Percentiles rank a stretch among this genome's conserved stretches.
phyloP scores from a whole-genome alignment of 2,888 invertebrate species.

The Andrena praecox region DNA sequence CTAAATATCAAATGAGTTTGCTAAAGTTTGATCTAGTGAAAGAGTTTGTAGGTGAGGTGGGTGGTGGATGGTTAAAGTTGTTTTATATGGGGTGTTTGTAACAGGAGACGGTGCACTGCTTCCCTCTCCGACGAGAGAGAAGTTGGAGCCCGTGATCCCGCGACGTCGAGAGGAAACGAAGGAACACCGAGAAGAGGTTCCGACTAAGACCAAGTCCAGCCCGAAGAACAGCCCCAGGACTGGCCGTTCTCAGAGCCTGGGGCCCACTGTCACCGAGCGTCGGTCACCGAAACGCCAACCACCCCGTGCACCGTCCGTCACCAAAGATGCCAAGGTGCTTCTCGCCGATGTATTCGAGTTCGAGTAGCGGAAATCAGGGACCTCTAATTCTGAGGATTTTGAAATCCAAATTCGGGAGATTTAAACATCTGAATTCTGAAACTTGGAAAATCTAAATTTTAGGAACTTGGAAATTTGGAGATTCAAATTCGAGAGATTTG shows the following conservation, averaged over 20 bases:
- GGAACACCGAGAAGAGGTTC: slow-evolving; percentile 80
- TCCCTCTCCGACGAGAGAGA: slow-evolving; percentile 90
- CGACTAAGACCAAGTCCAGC: slow-evolving; percentile 85
- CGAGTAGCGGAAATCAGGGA: background rate
- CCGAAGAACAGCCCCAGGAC: slow-evolving; percentile 87
- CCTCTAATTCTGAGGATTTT: no score
- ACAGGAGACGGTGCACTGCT: slow-evolving; percentile 88
- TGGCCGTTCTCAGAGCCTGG: slow-evolving; percentile 90
- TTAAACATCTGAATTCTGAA: no score
- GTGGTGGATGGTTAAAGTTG: background rate
- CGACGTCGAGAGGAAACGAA: slow-evolving; percentile 86
- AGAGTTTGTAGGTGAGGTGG: no score
- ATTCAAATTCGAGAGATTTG: no score
- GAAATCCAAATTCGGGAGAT: no score
- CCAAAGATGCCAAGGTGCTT: slow-evolving; percentile 81
- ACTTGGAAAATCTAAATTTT: no score
- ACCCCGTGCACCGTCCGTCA: slow-evolving; percentile 80
- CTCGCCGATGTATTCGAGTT: background rate
- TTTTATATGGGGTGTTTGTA: background rate
- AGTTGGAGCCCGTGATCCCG: slow-evolving; percentile 89
- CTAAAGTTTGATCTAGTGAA: no score
- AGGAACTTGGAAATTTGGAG: no score
- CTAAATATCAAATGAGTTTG: no score
- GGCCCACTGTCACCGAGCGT: slow-evolving; percentile 88
- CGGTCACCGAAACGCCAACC: slow-evolving; percentile 93